phyloP scores from a whole-genome alignment of 2,113 vertebrate genomes.

The Lipotes vexillifer region DNA sequence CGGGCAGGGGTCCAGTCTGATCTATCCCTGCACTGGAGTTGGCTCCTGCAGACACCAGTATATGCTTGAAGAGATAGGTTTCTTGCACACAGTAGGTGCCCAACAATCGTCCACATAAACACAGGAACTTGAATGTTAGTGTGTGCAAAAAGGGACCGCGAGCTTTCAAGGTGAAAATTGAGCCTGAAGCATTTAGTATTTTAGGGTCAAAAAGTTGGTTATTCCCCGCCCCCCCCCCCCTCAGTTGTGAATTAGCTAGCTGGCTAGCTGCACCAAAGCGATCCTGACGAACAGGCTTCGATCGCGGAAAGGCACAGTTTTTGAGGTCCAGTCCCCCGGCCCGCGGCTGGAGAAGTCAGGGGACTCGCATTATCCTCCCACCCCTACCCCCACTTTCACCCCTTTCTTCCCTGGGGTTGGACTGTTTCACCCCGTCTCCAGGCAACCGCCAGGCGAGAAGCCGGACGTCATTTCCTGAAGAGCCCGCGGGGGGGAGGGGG shows the following conservation, averaged over 20 bases:
- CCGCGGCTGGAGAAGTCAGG: not conserved
- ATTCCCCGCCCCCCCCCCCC: not conserved
- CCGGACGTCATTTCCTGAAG: constrained; percentile 82
- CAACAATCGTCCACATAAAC: not conserved
- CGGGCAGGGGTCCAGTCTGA: not conserved
- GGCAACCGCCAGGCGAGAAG: constrained; percentile 73
- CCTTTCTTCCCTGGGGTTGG: constrained; percentile 20
- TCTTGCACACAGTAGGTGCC: not conserved
- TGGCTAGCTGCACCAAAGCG: not conserved
- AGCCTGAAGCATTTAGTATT: not conserved
- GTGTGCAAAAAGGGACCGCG: not conserved
- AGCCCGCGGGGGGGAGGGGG: constrained; percentile 34
- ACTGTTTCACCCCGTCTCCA: constrained; percentile 79
- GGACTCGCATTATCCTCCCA: not conserved
- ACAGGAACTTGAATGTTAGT: not conserved
- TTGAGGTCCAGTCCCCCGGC: not conserved
- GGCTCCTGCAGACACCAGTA: not conserved
- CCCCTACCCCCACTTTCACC: constrained; percentile 23
- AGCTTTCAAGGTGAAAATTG: not conserved
- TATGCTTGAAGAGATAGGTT: not conserved
- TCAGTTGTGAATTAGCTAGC: not conserved
- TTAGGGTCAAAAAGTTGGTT: constrained; percentile 41
- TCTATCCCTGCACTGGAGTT: not conserved
- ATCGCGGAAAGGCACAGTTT: not conserved
- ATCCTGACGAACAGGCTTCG: not conserved